Evolutionary conservation across 2,888 invertebrate species (phyloP).

Genomic region (Harpagoxenus sublaevis): DNA sequence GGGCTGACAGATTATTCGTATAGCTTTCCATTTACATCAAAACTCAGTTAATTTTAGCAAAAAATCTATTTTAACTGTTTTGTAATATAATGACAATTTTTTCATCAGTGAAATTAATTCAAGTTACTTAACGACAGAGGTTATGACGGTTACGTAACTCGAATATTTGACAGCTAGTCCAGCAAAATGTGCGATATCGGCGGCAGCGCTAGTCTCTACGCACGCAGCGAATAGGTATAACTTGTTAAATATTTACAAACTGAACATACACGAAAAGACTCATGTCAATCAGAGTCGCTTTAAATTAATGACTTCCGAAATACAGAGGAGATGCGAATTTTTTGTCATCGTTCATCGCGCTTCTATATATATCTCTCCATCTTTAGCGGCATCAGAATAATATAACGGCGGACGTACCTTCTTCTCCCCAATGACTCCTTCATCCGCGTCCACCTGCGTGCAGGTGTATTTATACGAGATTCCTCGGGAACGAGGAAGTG

Average conservation of each 20-base stretch:
- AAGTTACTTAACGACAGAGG: too few relatives aligned
- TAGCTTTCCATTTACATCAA: too few relatives aligned
- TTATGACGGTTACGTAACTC: too few relatives aligned
- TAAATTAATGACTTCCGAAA: constrained; percentile 6
- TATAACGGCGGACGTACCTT: constrained; percentile 35
- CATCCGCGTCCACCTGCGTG: constrained; percentile 48
- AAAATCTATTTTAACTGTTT: too few relatives aligned
- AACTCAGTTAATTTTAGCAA: too few relatives aligned
- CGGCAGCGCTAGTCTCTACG: too few relatives aligned
- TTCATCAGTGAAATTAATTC: too few relatives aligned
- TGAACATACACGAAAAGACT: not conserved
- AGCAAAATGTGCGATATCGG: too few relatives aligned
- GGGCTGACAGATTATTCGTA: too few relatives aligned
- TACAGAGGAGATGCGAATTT: constrained; percentile 7
- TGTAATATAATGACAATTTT: too few relatives aligned
- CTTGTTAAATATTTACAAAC: not conserved
- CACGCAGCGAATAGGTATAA: too few relatives aligned
- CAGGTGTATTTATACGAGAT: constrained; percentile 64
- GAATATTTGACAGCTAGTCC: too few relatives aligned
- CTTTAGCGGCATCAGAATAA: constrained; percentile 13
- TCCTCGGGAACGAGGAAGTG: constrained; percentile 78
- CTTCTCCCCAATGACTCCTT: constrained; percentile 13
- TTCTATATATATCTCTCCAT: not conserved
- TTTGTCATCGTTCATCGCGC: constrained; percentile 5
- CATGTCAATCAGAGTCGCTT: not conserved